These are phyloP conservation scores for Tokudaia muenninki DNA, from an alignment of 2,797 vertebrate species.

Conservation along the genomic window DNA sequence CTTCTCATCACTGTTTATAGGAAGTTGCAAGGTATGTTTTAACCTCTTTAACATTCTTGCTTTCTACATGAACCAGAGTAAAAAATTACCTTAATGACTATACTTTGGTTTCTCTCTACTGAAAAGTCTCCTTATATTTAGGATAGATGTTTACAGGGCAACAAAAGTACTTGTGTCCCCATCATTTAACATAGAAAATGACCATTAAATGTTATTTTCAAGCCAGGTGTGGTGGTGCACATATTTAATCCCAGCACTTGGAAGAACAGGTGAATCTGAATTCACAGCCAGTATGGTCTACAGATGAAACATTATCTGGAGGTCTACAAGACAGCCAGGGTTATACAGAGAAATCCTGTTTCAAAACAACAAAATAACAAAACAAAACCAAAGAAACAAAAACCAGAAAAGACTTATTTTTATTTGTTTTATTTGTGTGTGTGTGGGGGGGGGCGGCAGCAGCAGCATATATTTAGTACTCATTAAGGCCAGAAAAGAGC, in stretches of 20 bases:
- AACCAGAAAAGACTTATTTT: neutral
- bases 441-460: too few species aligned
- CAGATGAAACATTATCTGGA: neutral
- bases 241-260: neutral
- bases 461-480: neutral
- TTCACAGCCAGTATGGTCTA: neutral
- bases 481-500: neutral
- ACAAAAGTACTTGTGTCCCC: neutral
- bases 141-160: neutral
- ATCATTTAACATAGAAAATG: neutral
- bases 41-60: neutral
- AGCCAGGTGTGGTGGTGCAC: neutral
- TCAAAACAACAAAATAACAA: neutral
- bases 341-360: neutral
- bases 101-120: neutral
- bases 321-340: neutral
- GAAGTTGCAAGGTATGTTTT: neutral
- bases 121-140: conserved; percentile 42
- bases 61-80: neutral
- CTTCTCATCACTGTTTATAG: neutral
- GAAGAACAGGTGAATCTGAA: neutral
- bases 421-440: neutral
- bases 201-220: neutral
- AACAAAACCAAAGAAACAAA: neutral
- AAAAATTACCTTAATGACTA: neutral